Conservation (phyloP, 2,113 vertebrate genomes). For the Ahaetulla prasina region DNA sequence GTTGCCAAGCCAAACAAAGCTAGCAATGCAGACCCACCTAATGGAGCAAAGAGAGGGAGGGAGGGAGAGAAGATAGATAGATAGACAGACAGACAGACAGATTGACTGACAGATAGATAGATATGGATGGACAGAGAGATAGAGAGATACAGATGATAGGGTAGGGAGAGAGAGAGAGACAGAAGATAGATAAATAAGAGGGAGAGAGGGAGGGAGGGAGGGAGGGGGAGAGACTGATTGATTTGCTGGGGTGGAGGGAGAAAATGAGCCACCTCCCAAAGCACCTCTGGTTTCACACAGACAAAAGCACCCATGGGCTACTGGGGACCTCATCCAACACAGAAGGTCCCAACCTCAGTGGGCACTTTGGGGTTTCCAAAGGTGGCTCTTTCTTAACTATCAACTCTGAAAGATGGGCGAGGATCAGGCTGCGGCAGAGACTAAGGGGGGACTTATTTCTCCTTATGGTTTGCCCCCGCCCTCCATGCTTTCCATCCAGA, state of each 20-base stretch:
- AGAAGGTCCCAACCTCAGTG: conserved; percentile 5
- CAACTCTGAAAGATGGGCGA: conserved; percentile 5
- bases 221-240: too few relatives aligned
- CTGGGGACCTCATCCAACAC: neutral
- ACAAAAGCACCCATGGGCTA: neutral
- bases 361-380: conserved; percentile 8
- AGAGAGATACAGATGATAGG: too few relatives aligned
- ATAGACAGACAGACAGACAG: too few relatives aligned
- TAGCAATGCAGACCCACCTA: too few relatives aligned
- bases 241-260: neutral
- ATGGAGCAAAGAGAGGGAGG: too few relatives aligned
- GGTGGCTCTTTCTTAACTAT: conserved; percentile 14
- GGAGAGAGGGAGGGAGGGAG: too few relatives aligned
- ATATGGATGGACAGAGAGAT: too few relatives aligned
- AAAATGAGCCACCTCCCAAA: neutral
- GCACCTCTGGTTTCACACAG: neutral
- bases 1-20: neutral
- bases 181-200: too few relatives aligned
- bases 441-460: too few relatives aligned
- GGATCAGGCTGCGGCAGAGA: neutral
- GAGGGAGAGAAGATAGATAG: too few relatives aligned
- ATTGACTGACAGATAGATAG: too few relatives aligned
- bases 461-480: neutral
- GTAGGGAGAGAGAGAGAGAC: too few relatives aligned
- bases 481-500: neutral